A percentile compares a stretch with the other conserved stretches of the same genome.
Evolutionary conservation across 2,797 vertebrate species (phyloP).

Genomic region (Enteromius unitaeniatus): DNA sequence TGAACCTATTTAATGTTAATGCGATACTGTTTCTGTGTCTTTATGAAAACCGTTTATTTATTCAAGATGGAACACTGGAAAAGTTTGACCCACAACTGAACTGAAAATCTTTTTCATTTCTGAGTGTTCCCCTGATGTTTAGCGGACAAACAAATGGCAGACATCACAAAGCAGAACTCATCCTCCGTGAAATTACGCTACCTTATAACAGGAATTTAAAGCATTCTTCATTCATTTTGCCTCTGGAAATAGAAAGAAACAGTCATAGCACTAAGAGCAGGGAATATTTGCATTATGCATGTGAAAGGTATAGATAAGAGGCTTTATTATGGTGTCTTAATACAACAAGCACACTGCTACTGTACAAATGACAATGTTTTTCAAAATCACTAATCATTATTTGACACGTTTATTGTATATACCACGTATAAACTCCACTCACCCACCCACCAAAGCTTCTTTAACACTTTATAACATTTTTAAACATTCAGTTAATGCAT

Average conservation of each 20-base stretch:
- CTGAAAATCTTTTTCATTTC: constrained; percentile 22
- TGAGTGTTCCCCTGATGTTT: constrained; percentile 26
- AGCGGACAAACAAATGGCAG: constrained; percentile 4
- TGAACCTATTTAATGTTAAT: constrained; percentile 33
- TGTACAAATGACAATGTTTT: background rate
- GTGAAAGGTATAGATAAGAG: background rate
- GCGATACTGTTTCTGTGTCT: background rate
- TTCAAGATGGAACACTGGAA: background rate
- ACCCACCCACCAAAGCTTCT: too few species aligned
- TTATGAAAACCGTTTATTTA: constrained; percentile 34
- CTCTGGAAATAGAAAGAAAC: background rate
- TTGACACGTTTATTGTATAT: too few species aligned
- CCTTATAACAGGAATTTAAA: background rate
- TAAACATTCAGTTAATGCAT: too few species aligned
- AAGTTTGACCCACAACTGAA: constrained; percentile 21
- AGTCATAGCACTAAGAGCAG: background rate
- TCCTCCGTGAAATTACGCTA: background rate
- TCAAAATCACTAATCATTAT: background rate
- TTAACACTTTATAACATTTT: too few species aligned
- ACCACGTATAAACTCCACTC: too few species aligned
- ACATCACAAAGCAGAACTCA: background rate
- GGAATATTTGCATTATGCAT: background rate
- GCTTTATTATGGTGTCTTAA: background rate
- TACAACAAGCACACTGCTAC: background rate
- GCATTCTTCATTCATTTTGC: background rate